Evolutionary conservation across 2,888 invertebrate species (phyloP).

Genomic region (Parasteatoda lunata): DNA sequence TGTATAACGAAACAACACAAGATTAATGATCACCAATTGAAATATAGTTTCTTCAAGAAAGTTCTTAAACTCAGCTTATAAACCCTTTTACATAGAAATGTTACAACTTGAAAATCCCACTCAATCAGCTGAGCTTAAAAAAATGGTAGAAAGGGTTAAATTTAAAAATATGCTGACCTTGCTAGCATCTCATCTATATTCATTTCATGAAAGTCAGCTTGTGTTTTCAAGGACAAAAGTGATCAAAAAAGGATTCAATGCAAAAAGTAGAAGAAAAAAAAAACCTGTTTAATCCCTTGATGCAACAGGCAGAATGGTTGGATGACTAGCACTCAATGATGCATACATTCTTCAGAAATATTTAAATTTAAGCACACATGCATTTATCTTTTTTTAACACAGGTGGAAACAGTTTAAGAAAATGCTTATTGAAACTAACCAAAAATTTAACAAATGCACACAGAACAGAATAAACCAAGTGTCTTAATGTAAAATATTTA

Average conservation of each 20-base stretch:
- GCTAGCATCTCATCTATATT: slow-evolving; percentile 47
- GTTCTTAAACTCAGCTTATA: too few relatives aligned
- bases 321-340: neutral
- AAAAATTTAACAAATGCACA: too few relatives aligned
- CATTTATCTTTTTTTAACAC: too few relatives aligned
- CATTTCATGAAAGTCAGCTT: slow-evolving; percentile 23
- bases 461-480: too few relatives aligned
- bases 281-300: slow-evolving; percentile 24
- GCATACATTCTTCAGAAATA: too few relatives aligned
- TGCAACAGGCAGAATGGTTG: slow-evolving; percentile 4
- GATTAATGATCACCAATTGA: too few relatives aligned
- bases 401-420: too few relatives aligned
- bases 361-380: too few relatives aligned
- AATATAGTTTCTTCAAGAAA: too few relatives aligned
- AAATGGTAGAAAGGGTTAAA: neutral
- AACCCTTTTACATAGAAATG: neutral
- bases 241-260: slow-evolving; percentile 20
- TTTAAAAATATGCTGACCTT: slow-evolving; percentile 24
- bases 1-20: too few relatives aligned
- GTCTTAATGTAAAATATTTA: too few relatives aligned
- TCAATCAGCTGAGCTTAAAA: neutral
- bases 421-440: too few relatives aligned
- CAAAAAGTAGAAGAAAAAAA: slow-evolving; percentile 8
- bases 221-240: slow-evolving; percentile 33
- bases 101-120: neutral